Base-by-base conservation (phyloP, 1,140 invertebrate genomes). In the Heliconius hewitsoni region DNA sequence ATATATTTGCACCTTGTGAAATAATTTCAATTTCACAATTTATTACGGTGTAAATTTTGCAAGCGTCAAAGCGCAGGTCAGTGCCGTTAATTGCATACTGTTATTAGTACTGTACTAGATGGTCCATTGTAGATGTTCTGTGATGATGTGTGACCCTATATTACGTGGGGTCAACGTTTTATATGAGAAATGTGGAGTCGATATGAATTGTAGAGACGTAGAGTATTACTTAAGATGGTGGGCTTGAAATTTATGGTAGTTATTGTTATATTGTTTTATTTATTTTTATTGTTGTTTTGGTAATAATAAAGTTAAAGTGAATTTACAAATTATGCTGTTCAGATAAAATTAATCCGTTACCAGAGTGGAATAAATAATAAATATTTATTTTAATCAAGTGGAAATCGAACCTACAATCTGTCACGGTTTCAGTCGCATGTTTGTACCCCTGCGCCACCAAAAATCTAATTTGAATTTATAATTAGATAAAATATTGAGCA, bases 41-140 rank as follows among this genome's bases (percentile, higher is more conserved):
- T 74, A 81, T 77, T 23, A 30, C 76, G 71, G 42, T 77, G 80
- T 73, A 71, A 81, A 81, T 77, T 81, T 81, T 72, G 76, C 76
- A 81, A 72, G 30, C 75, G 76, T 77, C 75, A 74, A 76, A 81
- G 55, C 57, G 11, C 30, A 60, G 80, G 76, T 71, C 80, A 57
- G 76, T 74, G 18, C 74, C 30, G 76, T 77, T 81, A 81, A 81
- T 81, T 81, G 80, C 80, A 57, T 52, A 27, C 80, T 74, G 79
- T 77, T 81, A 81, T 77, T 81, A 81, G 79, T 81, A 76, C 71
- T 57, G 79, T 77, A 76, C 39, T 57, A 57, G 34, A 78, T 52
- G 76, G 70, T 57, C 71, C 66, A 77, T 81, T 81, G 80, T 81
- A 60, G 57, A 77, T 77, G 66, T 74, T 81, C 79, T 73, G 74